Percentiles rank a stretch among this genome's conserved stretches.
These are phyloP conservation scores for Urosaurus nigricauda DNA, from an alignment of 2,797 vertebrate genomes.

Conservation along the genomic window DNA sequence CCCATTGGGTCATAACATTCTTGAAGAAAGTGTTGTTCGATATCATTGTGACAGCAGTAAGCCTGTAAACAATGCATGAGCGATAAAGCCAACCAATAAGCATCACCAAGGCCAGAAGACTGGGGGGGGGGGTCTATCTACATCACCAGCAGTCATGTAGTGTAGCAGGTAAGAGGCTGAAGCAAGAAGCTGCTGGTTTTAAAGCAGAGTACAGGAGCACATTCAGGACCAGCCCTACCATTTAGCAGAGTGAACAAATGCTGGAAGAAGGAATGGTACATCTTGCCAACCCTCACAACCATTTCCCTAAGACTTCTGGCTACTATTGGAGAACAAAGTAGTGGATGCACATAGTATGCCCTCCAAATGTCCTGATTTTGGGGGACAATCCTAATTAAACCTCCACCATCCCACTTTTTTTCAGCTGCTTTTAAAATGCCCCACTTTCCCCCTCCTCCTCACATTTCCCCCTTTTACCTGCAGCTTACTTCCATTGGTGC, in stretches of 20 bases:
- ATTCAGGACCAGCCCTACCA: background rate
- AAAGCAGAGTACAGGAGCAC: background rate
- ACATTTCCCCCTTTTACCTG: too few relatives aligned
- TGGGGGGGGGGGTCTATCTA: background rate
- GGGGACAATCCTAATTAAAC: too few relatives aligned
- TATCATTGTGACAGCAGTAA: background rate
- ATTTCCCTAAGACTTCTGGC: too few relatives aligned
- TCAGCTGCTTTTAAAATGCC: too few relatives aligned
- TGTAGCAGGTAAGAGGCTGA: background rate
- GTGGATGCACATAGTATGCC: background rate
- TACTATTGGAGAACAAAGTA: background rate
- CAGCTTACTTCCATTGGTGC: too few relatives aligned
- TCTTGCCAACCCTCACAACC: background rate
- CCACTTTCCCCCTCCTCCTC: too few relatives aligned
- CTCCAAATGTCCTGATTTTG: too few relatives aligned
- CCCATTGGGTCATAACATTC: background rate
- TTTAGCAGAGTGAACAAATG: background rate
- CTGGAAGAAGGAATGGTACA: background rate
- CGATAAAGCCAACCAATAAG: background rate
- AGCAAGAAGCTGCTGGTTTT: background rate
- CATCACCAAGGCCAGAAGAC: background rate
- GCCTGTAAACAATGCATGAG: background rate
- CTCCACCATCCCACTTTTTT: too few relatives aligned
- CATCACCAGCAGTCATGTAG: background rate
- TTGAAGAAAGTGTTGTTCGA: constrained; percentile 7